Evolutionary conservation across 2,888 invertebrate genomes (phyloP), one percentile per base, ranked within the genome.

Genomic region (Napeogenes inachia): DNA sequence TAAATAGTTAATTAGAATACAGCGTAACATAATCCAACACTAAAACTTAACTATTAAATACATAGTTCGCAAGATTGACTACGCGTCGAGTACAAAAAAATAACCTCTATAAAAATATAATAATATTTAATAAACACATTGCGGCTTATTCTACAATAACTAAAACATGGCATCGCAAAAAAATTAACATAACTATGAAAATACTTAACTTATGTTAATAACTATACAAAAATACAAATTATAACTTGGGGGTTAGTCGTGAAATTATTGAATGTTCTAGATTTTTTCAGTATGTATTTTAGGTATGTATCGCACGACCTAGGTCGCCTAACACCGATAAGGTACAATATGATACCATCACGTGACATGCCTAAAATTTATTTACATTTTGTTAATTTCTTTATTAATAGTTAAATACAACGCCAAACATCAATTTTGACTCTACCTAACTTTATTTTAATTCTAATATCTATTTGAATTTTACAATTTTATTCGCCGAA

Each of bases 71-170:
- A 75, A 75, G 68, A 71, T 80, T 82, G 82, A 85, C 86, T 86
- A 84, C 78, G 79, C 73, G 77, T 81, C 76, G 81, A 84, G 78
- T 87, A 87, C 82, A 86, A 88, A 86, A 85, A 50, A 50, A 87
- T 87, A 87, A 89, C 86, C 80, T 85, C 83, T 86, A 88, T 88
- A 87, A 87, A 84, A 89, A 89, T 70, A 89, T 87, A 87, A 59
- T 88, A 85, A 82, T 82, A 84, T 84, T 86, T 77, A 84, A 82
- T 85, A 87, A 89, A 89, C 87, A 89, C 83, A 85, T 81, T 75
- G 72, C 70, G 73, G 75, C 76, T 78, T 81, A 82, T 74, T 72
- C 79, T 84, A 87, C 82, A 82, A 80, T 85, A 85, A 84, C 82
- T 68, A 71, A 82, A 89, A 89, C 89, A 90, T 90, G 90, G 90